Evolutionary conservation across 1,140 invertebrate genomes (phyloP), one percentile per base, ranked within the genome.

Genomic region (Venturia canescens): DNA sequence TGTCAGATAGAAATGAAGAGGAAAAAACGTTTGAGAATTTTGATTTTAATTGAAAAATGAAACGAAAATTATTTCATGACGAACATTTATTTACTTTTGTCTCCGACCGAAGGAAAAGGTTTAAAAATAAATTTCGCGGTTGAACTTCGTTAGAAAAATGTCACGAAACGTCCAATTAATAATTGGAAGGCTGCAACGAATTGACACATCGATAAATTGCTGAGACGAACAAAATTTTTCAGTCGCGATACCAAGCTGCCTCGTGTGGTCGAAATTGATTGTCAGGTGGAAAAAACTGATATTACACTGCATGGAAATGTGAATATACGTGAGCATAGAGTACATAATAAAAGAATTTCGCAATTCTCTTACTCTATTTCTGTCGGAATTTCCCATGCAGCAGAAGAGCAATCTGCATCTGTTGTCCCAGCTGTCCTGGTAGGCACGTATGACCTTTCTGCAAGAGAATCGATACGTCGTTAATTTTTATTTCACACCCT

Each of bases 381-480:
- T 93, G 86, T 97, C 96, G 2, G 95, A 95, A 75, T 95, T 94
- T 78, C 96, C 94, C 89, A 97, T 96, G 91, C 97, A 98, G 90
- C 97, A 98, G 86, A 97, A 98, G 0, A 98, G 89, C 78, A 97
- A 91, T 44, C 96, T 93, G 89, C 97, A 97, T 80, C 97, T 93
- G 88, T 97, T 95, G 87, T 98, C 95, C 97, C 97, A 98, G 85
- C 96, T 97, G 86, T 97, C 96, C 91, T 98, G 96, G 91, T 98
- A 98, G 13, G 96, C 96, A 82, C 96, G 92, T 84, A 97, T 94
- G 3, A 98, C 97, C 93, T 98, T 98, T 86, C 97, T 98, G 89
- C 29, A 88, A 88, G 66, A 66, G 31, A n/a, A 71, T 70, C 15
- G 1, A 53, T 66, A 18, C 18, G 21, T 66, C 23, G 23, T 66